phyloP scores from a whole-genome alignment of 2,797 vertebrate species.

The Characodon lateralis region DNA sequence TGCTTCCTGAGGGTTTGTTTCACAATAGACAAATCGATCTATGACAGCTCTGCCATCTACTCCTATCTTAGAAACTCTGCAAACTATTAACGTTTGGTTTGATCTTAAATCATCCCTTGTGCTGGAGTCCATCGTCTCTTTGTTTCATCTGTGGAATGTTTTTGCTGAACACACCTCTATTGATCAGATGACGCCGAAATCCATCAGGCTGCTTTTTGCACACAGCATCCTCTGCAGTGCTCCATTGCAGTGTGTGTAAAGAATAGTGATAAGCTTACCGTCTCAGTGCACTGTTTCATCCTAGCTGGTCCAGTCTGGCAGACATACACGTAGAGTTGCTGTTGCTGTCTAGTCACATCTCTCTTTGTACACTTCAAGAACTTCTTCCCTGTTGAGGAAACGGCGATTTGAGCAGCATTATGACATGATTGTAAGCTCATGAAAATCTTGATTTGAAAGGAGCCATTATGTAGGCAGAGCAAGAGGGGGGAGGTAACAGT shows the following conservation, averaged over 20 bases:
- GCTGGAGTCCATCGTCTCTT: slow-evolving; percentile 3
- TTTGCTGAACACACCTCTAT: slow-evolving; percentile 10
- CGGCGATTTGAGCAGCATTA: slow-evolving; percentile 59
- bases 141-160: slow-evolving; percentile 9
- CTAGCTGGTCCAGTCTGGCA: slow-evolving; percentile 66
- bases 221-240: slow-evolving; percentile 66
- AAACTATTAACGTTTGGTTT: slow-evolving; percentile 22
- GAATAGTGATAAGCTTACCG: slow-evolving; percentile 75
- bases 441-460: slow-evolving; percentile 61
- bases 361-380: slow-evolving; percentile 38
- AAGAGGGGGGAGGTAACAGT: slow-evolving; percentile 27
- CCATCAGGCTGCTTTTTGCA: slow-evolving; percentile 49
- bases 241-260: slow-evolving; percentile 64
- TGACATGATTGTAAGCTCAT: slow-evolving; percentile 61
- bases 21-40: neutral
- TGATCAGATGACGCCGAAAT: slow-evolving; percentile 33
- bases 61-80: neutral
- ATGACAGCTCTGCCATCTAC: neutral
- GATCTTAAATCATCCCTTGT: slow-evolving; percentile 14
- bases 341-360: slow-evolving; percentile 70
- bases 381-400: slow-evolving; percentile 33
- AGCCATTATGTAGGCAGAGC: slow-evolving; percentile 47
- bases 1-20: neutral
- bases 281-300: slow-evolving; percentile 67
- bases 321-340: slow-evolving; percentile 73